A percentile compares a stretch with the other conserved stretches of the same genome.
phyloP scores from a whole-genome alignment of 2,888 invertebrate genomes.

The Trichopoda pennipes region DNA sequence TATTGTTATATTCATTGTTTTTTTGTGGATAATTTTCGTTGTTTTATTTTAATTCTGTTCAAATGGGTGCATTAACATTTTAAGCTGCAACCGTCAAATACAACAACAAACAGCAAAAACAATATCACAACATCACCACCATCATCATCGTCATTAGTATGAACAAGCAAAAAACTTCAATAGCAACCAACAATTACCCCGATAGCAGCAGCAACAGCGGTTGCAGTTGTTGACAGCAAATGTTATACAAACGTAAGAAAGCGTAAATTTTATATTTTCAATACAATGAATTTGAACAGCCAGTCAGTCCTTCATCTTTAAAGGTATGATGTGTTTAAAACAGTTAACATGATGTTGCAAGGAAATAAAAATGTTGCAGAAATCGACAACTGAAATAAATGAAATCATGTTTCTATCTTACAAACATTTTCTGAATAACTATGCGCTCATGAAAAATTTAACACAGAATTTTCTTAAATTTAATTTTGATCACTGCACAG shows the following conservation, averaged over 20 bases:
- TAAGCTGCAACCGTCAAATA: conserved; percentile 55
- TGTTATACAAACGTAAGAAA: not conserved
- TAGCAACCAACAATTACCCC: conserved; percentile 20
- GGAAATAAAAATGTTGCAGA: not conserved
- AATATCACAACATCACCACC: not conserved
- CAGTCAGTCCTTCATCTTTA: not conserved
- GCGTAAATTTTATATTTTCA: conserved; percentile 47
- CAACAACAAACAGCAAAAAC: conserved; percentile 37
- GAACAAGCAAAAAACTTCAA: conserved; percentile 34
- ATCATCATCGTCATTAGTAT: conserved; percentile 24
- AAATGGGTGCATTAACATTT: conserved; percentile 66
- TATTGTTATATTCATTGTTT: conserved; percentile 38
- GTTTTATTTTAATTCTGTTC: conserved; percentile 55
- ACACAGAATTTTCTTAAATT: no score
- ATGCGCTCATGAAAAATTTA: no score
- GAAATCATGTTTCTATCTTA: not conserved
- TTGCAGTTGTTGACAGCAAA: conserved; percentile 6
- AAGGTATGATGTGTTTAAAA: conserved; percentile 6
- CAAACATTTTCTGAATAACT: no score
- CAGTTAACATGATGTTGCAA: not conserved
- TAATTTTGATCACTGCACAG: no score
- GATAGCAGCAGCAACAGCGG: not conserved
- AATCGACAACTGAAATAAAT: not conserved
- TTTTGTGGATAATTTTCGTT: conserved; percentile 20
- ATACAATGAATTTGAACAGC: conserved; percentile 7